Percentiles rank a stretch among this genome's conserved stretches.
phyloP scores from a whole-genome alignment of 2,888 invertebrate genomes.

The Gandaritis pyraliata region DNA sequence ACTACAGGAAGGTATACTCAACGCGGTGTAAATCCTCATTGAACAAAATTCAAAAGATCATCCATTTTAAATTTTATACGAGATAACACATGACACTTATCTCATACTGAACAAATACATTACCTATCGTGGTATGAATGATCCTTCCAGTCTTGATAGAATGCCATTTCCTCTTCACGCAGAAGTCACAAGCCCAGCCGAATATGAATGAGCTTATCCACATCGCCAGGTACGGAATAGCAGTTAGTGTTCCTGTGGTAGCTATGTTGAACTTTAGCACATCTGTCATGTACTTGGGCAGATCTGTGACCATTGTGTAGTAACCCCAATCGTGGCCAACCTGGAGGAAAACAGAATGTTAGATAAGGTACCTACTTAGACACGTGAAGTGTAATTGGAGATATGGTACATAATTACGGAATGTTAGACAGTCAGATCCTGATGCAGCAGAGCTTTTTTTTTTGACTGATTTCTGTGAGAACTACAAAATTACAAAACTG shows the following conservation, averaged over 20 bases:
- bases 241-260: conserved; percentile 86
- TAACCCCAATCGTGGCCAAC: conserved; percentile 87
- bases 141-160: conserved; percentile 85
- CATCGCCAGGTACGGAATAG: conserved; percentile 88
- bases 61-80: no score
- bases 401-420: no score
- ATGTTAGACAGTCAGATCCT: no score
- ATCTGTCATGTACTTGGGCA: conserved; percentile 88
- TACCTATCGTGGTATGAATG: conserved; percentile 88
- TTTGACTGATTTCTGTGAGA: no score
- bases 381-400: no score
- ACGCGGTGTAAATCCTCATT: no score
- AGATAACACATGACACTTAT: no score
- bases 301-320: conserved; percentile 88
- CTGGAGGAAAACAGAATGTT: conserved; percentile 47
- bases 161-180: conserved; percentile 85
- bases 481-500: no score
- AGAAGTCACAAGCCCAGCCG: conserved; percentile 88
- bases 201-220: conserved; percentile 87
- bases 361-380: no score
- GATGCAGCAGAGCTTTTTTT: no score
- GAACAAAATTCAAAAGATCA: no score
- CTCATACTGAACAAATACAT: conserved; percentile 28
- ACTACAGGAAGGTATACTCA: no score
- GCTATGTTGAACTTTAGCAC: conserved; percentile 87